phyloP scores from a whole-genome alignment of 2,797 vertebrate genomes.

The Lagorchestes hirsutus region DNA sequence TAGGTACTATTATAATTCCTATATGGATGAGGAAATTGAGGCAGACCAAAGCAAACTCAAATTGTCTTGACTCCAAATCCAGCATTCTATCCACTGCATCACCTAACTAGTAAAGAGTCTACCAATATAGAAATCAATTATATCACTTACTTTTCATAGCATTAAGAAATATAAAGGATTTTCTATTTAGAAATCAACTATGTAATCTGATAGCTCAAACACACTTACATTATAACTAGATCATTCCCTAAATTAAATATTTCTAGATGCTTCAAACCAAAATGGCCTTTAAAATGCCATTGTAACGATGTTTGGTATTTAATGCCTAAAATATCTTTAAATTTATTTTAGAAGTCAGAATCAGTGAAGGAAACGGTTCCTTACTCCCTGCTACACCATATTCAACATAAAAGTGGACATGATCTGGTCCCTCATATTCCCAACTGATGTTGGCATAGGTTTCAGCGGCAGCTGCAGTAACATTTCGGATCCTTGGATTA shows the following conservation, averaged over 20 bases:
- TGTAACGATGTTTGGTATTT: constrained; percentile 58
- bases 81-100: neutral
- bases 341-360: constrained; percentile 75
- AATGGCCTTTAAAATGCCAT: constrained; percentile 61
- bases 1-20: neutral
- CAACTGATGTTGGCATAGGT: constrained; percentile 95
- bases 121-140: neutral
- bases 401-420: constrained; percentile 94
- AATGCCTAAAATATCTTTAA: constrained; percentile 71
- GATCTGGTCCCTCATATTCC: constrained; percentile 95
- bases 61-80: neutral
- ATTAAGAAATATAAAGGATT: constrained; percentile 25
- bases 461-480: constrained; percentile 90
- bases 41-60: neutral
- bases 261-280: constrained; percentile 56
- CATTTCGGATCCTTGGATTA: constrained; percentile 91
- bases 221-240: constrained; percentile 39
- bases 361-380: constrained; percentile 86
- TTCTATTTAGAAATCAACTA: constrained; percentile 24
- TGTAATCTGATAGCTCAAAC: neutral
- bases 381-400: constrained; percentile 96
- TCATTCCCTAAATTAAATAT: constrained; percentile 62
- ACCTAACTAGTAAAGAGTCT: neutral
- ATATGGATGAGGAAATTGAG: neutral
- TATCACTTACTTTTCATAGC: constrained; percentile 8